Base-by-base conservation (phyloP, 1,140 invertebrate species). In the Parasteatoda tepidariorum region DNA sequence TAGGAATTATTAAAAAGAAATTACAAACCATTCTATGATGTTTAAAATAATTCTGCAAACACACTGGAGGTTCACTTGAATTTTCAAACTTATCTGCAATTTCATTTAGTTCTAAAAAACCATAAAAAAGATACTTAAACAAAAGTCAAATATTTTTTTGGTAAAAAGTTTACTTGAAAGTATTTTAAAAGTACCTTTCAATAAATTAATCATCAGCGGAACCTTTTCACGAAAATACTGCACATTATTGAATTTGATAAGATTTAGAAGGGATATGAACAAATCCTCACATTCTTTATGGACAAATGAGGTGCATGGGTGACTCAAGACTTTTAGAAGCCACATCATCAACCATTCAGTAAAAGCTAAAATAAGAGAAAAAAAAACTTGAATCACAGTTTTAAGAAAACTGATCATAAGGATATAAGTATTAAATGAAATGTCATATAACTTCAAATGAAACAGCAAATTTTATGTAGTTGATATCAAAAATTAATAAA, bases 281-380 rank as follows among this genome's bases (percentile, higher is more conserved):
- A 82, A 48, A 30, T 82, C 55, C 38, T 61, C 61, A 55, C 78
- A 82, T 62, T 82, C 66, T 38, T 62, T 41, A 48, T 82, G 78
- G 22, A 82, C 55, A 38, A 30, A 15, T 57, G 34, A 4, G 11
- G 64, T 31, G 48, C 66, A 70, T 18, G 48, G 33, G 31, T 82
- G 54, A 61, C 55, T 82, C 6, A 82, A 26, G 2, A 82, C 78
- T 62, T 34, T 48, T 34, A 82, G 55, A 24, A 82, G 24, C 78
- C 78, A 82, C 78, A 82, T 82, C 78, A 82, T 70, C 9, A 71
- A 11, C 78, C 78, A 82, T 62, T 82, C 78, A 2, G 78, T 82
- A 62, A 82, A 82, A 41, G 66, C 78, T 82, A 70, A 38, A 59
- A 66, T 9, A 73, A 62, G 0, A 41, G 3, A 11, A 41, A 48